phyloP scores from a whole-genome alignment of 2,797 vertebrate species.

The Ficedula albicollis region DNA sequence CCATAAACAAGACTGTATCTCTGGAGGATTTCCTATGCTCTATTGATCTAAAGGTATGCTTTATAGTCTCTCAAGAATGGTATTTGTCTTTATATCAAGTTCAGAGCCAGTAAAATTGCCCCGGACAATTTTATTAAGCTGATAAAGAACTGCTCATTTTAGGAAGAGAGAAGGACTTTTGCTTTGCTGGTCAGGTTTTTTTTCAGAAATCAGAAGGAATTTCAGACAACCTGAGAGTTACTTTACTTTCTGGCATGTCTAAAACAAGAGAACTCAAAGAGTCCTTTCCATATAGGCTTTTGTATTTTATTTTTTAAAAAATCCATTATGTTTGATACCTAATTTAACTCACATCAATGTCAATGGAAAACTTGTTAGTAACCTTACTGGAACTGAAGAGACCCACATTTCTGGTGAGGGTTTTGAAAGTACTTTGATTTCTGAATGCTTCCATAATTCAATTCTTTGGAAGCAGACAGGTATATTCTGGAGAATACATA shows the following conservation, averaged over 20 bases:
- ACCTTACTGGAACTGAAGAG: not conserved
- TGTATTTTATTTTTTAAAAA: not conserved
- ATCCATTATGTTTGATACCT: not conserved
- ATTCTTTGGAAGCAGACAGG: not conserved
- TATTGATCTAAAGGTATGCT: constrained; percentile 24
- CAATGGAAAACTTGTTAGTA: not conserved
- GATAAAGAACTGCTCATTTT: constrained; percentile 58
- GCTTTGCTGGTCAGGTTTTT: constrained; percentile 23
- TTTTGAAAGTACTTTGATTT: not conserved
- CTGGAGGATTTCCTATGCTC: constrained; percentile 59
- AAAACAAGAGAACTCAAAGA: not conserved
- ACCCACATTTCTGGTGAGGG: not conserved
- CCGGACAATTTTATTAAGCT: constrained; percentile 37
- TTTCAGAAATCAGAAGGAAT: not conserved
- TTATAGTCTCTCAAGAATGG: constrained; percentile 1
- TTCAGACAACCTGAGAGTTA: not conserved
- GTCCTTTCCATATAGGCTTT: not conserved
- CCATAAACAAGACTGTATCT: constrained; percentile 54
- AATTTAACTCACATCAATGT: not conserved
- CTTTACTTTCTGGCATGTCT: not conserved
- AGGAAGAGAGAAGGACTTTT: constrained; percentile 38
- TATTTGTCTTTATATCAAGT: constrained; percentile 41
- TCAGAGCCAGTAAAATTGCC: constrained; percentile 27
- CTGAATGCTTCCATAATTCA: not conserved
- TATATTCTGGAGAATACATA: not conserved